Percentiles rank a stretch among this genome's conserved stretches.
Evolutionary conservation across 2,113 vertebrate genomes (phyloP).

Genomic region (Corvus moneduloides): DNA sequence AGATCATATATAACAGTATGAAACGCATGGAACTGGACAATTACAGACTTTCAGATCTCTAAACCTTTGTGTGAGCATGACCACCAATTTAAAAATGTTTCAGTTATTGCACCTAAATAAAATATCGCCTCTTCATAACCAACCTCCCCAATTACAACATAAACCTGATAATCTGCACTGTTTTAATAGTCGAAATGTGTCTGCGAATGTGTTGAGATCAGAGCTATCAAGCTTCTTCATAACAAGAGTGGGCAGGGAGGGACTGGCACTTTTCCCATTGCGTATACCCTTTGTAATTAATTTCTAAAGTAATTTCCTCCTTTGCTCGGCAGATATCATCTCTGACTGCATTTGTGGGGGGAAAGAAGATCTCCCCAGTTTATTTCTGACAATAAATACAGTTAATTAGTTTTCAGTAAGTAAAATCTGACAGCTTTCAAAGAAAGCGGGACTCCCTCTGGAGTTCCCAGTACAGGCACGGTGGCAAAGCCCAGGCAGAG

Average conservation of each 20-base stretch:
- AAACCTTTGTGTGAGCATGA: not conserved
- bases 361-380: not conserved
- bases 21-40: not conserved
- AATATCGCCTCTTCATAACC: not conserved
- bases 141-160: not conserved
- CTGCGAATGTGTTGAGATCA: not conserved
- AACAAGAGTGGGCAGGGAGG: not conserved
- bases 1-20: no score
- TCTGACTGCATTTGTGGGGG: not conserved
- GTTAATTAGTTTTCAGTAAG: not conserved
- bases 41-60: not conserved
- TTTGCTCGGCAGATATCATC: not conserved
- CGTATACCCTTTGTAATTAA: not conserved
- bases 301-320: not conserved
- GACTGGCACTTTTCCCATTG: not conserved
- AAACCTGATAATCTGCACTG: not conserved
- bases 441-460: not conserved
- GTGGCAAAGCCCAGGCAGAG: not conserved
- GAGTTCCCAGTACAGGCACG: rapidly evolving
- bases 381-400: not conserved
- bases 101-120: not conserved
- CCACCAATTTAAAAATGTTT: not conserved
- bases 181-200: not conserved
- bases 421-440: not conserved
- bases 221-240: not conserved